Percentiles rank a stretch among this genome's conserved stretches.
These are phyloP conservation scores for Tetranychus piercei DNA, from an alignment of 2,888 invertebrate genomes.

Conservation along the genomic window DNA sequence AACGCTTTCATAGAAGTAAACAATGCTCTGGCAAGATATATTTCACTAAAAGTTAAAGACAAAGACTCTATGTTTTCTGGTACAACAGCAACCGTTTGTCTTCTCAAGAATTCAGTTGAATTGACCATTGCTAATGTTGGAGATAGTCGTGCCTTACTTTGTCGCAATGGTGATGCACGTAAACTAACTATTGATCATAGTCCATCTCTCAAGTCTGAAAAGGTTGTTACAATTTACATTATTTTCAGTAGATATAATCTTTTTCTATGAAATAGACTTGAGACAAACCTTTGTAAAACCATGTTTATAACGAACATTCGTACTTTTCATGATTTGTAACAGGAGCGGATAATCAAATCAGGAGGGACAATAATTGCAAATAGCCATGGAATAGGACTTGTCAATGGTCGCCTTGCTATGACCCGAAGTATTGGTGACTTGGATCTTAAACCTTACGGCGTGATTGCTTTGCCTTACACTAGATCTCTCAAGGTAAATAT, in stretches of 20 bases:
- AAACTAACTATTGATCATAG: conserved; percentile 37
- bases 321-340: neutral
- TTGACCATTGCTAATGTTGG: conserved; percentile 38
- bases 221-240: conserved; percentile 26
- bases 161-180: conserved; percentile 34
- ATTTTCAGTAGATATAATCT: too few relatives aligned
- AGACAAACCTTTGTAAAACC: too few relatives aligned
- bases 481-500: conserved; percentile 31
- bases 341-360: conserved; percentile 33
- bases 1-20: conserved; percentile 36
- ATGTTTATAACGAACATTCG: too few relatives aligned
- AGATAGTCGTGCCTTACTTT: conserved; percentile 38
- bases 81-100: conserved; percentile 39
- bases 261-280: too few relatives aligned
- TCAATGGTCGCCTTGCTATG: conserved; percentile 39
- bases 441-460: conserved; percentile 37
- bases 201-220: conserved; percentile 35
- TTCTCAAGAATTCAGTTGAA: conserved; percentile 35
- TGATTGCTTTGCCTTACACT: conserved; percentile 35
- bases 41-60: conserved; percentile 24
- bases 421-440: conserved; percentile 39
- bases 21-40: conserved; percentile 33
- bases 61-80: conserved; percentile 31
- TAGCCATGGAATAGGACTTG: conserved; percentile 34
- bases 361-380: conserved; percentile 34